Conservation (phyloP, 2,113 vertebrate species). For the Catharus bicknelli region DNA sequence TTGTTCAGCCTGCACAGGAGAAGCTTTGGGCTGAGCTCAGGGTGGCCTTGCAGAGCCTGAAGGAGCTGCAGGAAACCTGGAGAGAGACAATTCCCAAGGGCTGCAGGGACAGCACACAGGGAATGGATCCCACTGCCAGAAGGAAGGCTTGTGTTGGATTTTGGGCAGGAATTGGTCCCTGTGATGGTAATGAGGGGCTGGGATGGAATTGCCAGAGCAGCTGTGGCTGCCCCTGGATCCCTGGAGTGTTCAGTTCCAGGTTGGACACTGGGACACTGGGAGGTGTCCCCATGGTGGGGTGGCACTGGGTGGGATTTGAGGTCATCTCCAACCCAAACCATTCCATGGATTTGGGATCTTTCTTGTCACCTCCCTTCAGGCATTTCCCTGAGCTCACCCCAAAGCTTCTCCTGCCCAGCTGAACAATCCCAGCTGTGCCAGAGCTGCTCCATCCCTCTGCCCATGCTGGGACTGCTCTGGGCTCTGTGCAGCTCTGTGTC, state of each 20-base stretch:
- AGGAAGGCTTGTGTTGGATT: no score
- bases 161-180: no score
- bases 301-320: accelerated
- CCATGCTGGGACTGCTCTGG: background rate
- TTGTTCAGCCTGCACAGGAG: background rate
- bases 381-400: background rate
- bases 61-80: no score
- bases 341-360: background rate
- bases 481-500: background rate
- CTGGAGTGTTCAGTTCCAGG: background rate
- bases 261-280: background rate
- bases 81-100: no score
- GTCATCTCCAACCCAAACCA: background rate
- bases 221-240: background rate
- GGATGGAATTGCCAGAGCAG: background rate
- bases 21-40: background rate
- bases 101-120: no score
- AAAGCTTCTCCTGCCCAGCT: background rate
- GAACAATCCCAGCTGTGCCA: background rate
- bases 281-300: background rate
- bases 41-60: no score
- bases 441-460: background rate
- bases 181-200: no score
- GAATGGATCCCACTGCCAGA: no score
- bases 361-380: background rate